These are phyloP conservation scores for Sinhomidia bicolor DNA, from an alignment of 2,888 invertebrate genomes.

Conservation along the genomic window DNA sequence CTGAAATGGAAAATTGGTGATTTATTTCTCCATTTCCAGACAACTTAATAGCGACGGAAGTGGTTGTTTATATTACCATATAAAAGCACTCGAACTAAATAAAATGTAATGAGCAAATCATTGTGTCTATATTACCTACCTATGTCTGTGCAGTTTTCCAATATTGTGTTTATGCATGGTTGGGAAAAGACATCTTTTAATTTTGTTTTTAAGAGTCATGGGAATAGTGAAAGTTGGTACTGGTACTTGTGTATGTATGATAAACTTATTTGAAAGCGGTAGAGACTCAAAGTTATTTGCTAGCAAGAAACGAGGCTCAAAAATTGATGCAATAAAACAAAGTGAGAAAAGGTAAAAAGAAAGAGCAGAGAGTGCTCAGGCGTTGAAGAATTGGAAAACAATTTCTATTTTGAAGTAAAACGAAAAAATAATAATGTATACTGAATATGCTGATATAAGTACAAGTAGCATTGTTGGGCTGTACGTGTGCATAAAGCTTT, in stretches of 20 bases:
- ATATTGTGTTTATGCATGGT: no score
- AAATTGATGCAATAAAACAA: conserved; percentile 9
- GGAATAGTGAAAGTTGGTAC: not conserved
- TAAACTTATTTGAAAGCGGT: not conserved
- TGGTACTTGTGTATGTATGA: not conserved
- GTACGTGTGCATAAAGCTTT: no score
- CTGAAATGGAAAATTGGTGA: no score
- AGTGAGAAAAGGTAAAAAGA: not conserved
- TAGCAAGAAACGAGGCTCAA: not conserved
- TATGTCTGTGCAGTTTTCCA: no score
- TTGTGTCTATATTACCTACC: no score
- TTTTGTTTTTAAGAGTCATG: not conserved
- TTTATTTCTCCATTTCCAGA: no score
- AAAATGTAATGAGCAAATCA: no score
- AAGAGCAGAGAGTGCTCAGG: not conserved
- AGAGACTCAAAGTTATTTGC: not conserved
- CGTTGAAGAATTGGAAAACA: conserved; percentile 1
- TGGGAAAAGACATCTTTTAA: not conserved
- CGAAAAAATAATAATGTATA: not conserved
- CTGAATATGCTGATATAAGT: not conserved
- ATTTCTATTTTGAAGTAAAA: not conserved
- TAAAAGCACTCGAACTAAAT: no score
- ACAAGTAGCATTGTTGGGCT: not conserved
- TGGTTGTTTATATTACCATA: no score
- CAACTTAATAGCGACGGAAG: no score